These are phyloP conservation scores for Saccopteryx leptura DNA, from an alignment of 2,113 vertebrate genomes.

Conservation along the genomic window DNA sequence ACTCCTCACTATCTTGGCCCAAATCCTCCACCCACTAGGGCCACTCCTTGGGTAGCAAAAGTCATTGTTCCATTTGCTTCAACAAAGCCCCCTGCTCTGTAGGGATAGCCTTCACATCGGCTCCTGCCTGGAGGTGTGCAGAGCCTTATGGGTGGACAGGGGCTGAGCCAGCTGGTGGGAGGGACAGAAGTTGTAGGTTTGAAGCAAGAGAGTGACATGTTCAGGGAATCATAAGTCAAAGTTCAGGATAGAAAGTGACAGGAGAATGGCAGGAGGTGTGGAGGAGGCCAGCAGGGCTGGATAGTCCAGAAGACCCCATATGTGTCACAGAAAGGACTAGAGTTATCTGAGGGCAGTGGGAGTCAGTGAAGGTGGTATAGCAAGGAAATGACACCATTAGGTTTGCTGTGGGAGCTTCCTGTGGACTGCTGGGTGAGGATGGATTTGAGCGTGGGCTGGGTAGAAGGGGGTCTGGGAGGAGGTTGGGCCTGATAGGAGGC, in stretches of 20 bases:
- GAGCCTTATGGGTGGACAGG: not conserved
- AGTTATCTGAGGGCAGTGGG: not conserved
- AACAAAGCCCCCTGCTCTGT: not conserved
- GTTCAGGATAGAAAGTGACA: not conserved
- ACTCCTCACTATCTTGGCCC: not conserved
- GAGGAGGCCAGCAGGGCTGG: not conserved
- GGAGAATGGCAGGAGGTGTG: not conserved
- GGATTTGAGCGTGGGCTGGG: not conserved
- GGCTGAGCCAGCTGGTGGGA: not conserved
- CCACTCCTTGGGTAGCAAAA: not conserved
- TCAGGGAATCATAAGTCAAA: not conserved
- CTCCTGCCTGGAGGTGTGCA: not conserved
- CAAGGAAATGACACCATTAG: not conserved
- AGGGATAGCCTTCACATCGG: not conserved
- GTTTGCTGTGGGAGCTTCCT: not conserved
- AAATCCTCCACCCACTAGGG: not conserved
- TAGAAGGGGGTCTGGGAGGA: not conserved
- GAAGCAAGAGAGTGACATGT: fast-evolving
- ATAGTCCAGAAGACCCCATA: not conserved
- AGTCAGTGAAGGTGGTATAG: not conserved
- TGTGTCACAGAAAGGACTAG: not conserved
- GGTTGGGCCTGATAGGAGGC: not conserved
- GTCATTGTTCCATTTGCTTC: not conserved
- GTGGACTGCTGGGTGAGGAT: not conserved
- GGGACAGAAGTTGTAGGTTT: not conserved